A percentile compares a stretch with the other conserved stretches of the same genome.
These are phyloP conservation scores for Hyposoter didymator DNA, from an alignment of 2,888 invertebrate species.

Conservation along the genomic window DNA sequence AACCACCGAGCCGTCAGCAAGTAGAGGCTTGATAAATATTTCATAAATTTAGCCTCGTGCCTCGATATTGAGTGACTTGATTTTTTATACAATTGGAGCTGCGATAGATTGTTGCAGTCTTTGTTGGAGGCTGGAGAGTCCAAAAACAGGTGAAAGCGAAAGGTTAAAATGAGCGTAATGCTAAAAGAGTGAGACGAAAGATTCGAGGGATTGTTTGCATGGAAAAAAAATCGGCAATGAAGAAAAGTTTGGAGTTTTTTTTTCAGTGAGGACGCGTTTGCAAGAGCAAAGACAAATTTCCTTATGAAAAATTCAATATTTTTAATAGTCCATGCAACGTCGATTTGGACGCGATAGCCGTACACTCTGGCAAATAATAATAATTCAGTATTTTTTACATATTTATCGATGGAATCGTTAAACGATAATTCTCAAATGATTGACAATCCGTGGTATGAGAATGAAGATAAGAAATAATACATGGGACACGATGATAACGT, in stretches of 20 bases:
- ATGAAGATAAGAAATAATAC: slow-evolving; percentile 36
- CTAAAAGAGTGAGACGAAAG: background rate
- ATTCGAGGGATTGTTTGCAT: background rate
- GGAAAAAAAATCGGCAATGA: background rate
- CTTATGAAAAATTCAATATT: slow-evolving; percentile 35
- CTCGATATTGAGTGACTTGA: slow-evolving; percentile 42
- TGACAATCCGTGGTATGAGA: slow-evolving; percentile 32
- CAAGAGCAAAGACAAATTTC: slow-evolving; percentile 32
- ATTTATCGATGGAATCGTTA: slow-evolving; percentile 21
- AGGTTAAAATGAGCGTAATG: slow-evolving; percentile 6
- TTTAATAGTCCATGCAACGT: slow-evolving; percentile 16
- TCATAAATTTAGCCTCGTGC: slow-evolving; percentile 41
- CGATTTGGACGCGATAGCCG: slow-evolving; percentile 8
- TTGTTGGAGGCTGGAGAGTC: background rate
- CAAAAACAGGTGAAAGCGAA: slow-evolving; percentile 7
- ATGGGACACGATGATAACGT: slow-evolving; percentile 28
- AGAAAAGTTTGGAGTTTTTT: background rate
- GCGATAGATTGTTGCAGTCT: slow-evolving; percentile 10
- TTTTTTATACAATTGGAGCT: slow-evolving; percentile 58
- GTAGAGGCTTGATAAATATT: slow-evolving; percentile 9
- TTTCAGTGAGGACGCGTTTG: slow-evolving; percentile 29
- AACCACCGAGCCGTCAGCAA: background rate
- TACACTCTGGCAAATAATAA: slow-evolving; percentile 15
- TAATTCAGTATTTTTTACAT: slow-evolving; percentile 44
- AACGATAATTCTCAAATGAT: slow-evolving; percentile 49